Evolutionary conservation across 2,113 vertebrate species (phyloP).

Genomic region (Cervus canadensis): DNA sequence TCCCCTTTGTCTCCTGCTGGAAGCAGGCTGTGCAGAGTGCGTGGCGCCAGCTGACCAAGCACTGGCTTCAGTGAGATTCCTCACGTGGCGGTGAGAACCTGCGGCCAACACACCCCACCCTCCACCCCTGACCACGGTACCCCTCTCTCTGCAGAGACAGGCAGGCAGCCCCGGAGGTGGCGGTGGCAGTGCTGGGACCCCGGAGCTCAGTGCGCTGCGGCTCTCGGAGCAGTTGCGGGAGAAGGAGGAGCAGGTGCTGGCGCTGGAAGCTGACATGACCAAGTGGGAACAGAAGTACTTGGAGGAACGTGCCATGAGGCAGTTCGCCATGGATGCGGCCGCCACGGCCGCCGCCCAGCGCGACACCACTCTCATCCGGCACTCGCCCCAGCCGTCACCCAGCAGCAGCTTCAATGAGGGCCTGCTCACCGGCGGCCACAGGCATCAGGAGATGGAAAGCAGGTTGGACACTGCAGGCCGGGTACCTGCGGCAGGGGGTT

Average conservation of each 20-base stretch:
- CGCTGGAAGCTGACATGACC: slow-evolving; percentile 97
- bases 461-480: slow-evolving; percentile 78
- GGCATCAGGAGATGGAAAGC: slow-evolving; percentile 97
- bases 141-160: slow-evolving; percentile 84
- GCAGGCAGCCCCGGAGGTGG: slow-evolving; percentile 31
- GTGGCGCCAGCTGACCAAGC: no score
- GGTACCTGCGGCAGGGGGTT: not conserved
- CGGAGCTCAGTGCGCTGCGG: slow-evolving; percentile 78
- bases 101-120: accelerated
- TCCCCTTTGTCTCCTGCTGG: not conserved
- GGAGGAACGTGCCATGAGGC: slow-evolving; percentile 97
- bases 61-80: not conserved
- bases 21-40: not conserved
- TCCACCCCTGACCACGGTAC: not conserved
- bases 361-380: slow-evolving; percentile 97
- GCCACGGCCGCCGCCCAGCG: slow-evolving; percentile 95
- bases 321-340: slow-evolving; percentile 97
- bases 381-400: slow-evolving; percentile 92
- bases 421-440: slow-evolving; percentile 86
- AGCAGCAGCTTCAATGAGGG: slow-evolving; percentile 95
- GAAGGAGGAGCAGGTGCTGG: slow-evolving; percentile 93
- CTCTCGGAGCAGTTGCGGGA: slow-evolving; percentile 92
- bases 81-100: accelerated
- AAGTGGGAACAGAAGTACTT: slow-evolving; percentile 99
- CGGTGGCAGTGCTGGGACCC: slow-evolving; percentile 46